A percentile compares a stretch with the other conserved stretches of the same genome.
phyloP scores from a whole-genome alignment of 37 sponge, comb jelly and placozoan species.

The Axinella damicornis region DNA sequence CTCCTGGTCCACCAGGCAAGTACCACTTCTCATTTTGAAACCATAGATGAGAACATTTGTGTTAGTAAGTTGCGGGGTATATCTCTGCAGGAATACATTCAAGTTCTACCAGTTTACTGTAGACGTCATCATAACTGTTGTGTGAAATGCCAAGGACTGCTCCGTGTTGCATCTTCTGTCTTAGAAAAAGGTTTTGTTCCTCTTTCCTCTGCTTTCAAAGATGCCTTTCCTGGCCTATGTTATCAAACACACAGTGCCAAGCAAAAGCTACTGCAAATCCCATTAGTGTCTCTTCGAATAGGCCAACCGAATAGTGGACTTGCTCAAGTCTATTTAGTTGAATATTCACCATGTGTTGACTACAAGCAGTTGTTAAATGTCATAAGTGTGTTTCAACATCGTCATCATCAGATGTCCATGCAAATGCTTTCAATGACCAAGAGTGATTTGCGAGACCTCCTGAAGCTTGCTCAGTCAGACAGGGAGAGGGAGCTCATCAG shows the following conservation, averaged over 20 bases:
- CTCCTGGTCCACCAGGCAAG: too few species aligned
- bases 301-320: not conserved
- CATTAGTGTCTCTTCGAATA: not conserved
- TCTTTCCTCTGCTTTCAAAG: not conserved
- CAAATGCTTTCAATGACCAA: not conserved
- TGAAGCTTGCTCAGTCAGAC: constrained; percentile 15
- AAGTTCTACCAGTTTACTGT: too few species aligned
- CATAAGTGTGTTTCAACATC: not conserved
- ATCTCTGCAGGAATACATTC: too few species aligned
- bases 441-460: constrained; percentile 1
- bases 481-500: constrained; percentile 14
- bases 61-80: too few species aligned
- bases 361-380: not conserved
- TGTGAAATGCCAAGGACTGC: not conserved
- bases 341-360: not conserved
- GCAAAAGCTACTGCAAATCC: not conserved
- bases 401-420: not conserved
- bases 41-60: too few species aligned
- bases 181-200: not conserved
- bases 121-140: too few species aligned
- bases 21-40: too few species aligned
- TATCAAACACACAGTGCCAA: not conserved
- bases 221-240: not conserved
- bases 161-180: not conserved
- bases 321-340: not conserved